Evolutionary conservation across 2,888 invertebrate genomes (phyloP), one percentile per base, ranked within the genome.

Genomic region (Mesochorus sp.): DNA sequence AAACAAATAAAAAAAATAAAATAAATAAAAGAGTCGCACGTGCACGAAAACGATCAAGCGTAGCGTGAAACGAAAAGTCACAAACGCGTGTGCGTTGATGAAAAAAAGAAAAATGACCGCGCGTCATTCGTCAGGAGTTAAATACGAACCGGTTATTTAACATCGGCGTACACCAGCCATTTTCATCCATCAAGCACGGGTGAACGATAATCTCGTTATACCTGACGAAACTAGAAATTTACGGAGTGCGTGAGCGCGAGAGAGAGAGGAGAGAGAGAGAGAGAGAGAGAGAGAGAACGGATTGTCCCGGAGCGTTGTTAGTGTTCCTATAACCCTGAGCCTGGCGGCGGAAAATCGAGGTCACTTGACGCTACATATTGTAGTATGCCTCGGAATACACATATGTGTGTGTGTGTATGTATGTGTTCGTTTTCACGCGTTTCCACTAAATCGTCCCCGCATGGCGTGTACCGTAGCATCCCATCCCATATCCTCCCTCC

Each of bases 361-460:
- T 49, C 49, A 19, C 21, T 24, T 39, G 17, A 44, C 31, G 42
- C 8, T 14, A 19, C 34, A 8, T 24, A 39, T 59, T 31, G 31
- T 31, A 31, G n/a, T n/a, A n/a, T n/a, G n/a, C n/a, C n/a, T n/a
- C n/a, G n/a, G n/a, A n/a, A n/a, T n/a, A n/a, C 14, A 39, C 19
- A 37, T 59, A 28, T 59, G 34, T 59, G 34, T 59, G 34, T 37
- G 14, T 59, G 8, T 6, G 39, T 62, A 31, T 53, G 19, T 31
- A 47, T 62, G 21, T 62, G 51, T 17, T n/a, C 8, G n/a, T 34
- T 26, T 19, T 31, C 42, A 10, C 19, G 21, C 31, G 51, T 44
- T 51, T 39, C 37, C 39, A 44, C 47, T 66, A 76, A 76, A 76
- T 64, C 6, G 64, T 71, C 72, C 72, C 76, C 10, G n/a, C n/a